phyloP scores from a whole-genome alignment of 2,888 invertebrate genomes.

The Dasysyrphus albostriatus region DNA sequence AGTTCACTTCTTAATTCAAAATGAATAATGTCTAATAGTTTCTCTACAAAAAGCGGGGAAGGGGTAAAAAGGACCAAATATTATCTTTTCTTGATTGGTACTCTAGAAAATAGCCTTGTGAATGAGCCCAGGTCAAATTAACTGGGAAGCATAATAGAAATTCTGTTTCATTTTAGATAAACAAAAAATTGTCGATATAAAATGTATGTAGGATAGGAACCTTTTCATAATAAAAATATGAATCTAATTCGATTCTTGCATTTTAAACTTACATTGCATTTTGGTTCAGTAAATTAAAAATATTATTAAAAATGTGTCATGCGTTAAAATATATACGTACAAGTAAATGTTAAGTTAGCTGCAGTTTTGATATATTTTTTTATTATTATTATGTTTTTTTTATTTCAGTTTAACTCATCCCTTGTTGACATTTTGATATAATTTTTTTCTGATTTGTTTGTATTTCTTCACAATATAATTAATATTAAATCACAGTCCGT shows the following conservation, averaged over 20 bases:
- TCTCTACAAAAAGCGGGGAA: too few relatives aligned
- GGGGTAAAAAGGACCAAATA: too few relatives aligned
- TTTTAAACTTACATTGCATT: neutral
- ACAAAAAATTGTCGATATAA: neutral
- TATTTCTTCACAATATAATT: constrained; percentile 77
- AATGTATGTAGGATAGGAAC: neutral
- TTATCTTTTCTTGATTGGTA: too few relatives aligned
- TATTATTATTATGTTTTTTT: constrained; percentile 6
- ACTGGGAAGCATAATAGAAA: too few relatives aligned
- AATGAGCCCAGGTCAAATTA: too few relatives aligned
- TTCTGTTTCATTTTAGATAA: neutral
- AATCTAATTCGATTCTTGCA: neutral
- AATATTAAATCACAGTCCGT: constrained; percentile 84
- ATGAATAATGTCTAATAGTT: too few relatives aligned
- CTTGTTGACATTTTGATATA: constrained; percentile 55
- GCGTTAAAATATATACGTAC: neutral
- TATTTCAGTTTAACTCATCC: constrained; percentile 27
- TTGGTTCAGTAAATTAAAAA: neutral
- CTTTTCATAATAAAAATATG: neutral
- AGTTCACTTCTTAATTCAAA: too few relatives aligned
- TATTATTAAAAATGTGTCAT: neutral
- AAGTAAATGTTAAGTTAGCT: neutral
- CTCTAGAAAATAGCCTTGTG: too few relatives aligned
- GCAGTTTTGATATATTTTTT: constrained; percentile 11
- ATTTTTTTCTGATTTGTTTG: constrained; percentile 51